Evolutionary conservation across 1,140 invertebrate genomes (phyloP).

Genomic region (Leptinotarsa texana): DNA sequence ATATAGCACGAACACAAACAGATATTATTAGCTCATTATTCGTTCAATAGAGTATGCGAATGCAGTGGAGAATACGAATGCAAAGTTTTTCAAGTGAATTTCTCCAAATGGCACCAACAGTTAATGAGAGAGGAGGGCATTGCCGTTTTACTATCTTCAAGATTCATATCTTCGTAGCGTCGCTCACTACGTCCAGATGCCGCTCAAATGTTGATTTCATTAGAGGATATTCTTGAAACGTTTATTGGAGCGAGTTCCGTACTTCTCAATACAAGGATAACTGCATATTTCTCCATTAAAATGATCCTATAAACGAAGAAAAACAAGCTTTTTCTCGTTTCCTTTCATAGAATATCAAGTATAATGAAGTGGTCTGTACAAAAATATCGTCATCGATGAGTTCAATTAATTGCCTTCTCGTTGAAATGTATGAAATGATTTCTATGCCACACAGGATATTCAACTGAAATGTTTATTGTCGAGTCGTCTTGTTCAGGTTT

Average conservation of each 20-base stretch:
- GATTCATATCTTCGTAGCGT: background rate
- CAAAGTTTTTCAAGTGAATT: constrained; percentile 3
- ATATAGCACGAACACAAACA: background rate
- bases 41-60: background rate
- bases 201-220: background rate
- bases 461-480: background rate
- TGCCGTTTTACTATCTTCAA: background rate
- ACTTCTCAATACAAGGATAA: background rate
- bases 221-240: background rate
- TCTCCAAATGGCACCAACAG: background rate
- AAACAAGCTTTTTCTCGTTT: constrained; percentile 1
- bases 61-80: background rate
- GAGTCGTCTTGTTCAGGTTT: too few species aligned
- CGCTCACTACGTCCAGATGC: background rate
- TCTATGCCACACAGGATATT: background rate
- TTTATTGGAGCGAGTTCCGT: background rate
- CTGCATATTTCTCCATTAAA: background rate
- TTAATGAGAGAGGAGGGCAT: constrained; percentile 7
- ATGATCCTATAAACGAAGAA: background rate
- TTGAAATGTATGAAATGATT: background rate
- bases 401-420: background rate
- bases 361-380: background rate
- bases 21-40: background rate
- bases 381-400: background rate
- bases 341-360: background rate